Evolutionary conservation across 2,797 vertebrate genomes (phyloP).

Genomic region (Eulemur coronatus): DNA sequence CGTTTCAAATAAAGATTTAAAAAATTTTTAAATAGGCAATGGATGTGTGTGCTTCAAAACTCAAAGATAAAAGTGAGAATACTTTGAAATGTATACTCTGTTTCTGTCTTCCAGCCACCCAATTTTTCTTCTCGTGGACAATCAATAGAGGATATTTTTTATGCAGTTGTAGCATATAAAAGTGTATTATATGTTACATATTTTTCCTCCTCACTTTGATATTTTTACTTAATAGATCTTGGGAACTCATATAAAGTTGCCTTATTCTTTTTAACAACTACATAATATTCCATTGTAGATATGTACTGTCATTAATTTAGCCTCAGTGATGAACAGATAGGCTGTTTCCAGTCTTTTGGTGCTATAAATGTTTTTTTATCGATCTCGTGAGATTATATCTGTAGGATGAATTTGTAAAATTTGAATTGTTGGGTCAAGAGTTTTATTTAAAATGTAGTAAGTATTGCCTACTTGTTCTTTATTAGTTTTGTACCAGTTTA

Average conservation of each 20-base stretch:
- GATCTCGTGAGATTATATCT: background rate
- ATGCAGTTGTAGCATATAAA: background rate
- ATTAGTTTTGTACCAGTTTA: background rate
- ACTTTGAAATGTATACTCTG: background rate
- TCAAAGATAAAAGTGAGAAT: background rate
- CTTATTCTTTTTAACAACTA: constrained; percentile 11
- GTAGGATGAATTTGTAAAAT: background rate
- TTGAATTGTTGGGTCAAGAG: background rate
- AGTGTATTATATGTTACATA: background rate
- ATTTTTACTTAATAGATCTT: background rate
- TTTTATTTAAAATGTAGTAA: background rate
- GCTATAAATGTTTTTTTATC: background rate
- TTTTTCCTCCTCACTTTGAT: background rate
- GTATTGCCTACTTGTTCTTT: background rate
- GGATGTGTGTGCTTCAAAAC: background rate
- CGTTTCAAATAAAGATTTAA: background rate
- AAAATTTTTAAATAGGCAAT: background rate
- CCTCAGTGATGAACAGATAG: background rate
- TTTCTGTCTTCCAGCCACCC: background rate
- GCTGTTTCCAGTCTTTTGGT: background rate
- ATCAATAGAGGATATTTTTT: background rate
- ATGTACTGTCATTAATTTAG: background rate
- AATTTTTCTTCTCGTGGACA: background rate
- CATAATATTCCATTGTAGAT: background rate
- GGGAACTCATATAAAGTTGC: background rate